A percentile compares a stretch with the other conserved stretches of the same genome.
phyloP scores from a whole-genome alignment of 2,888 invertebrate species.

The Pristionchus maxplancki region DNA sequence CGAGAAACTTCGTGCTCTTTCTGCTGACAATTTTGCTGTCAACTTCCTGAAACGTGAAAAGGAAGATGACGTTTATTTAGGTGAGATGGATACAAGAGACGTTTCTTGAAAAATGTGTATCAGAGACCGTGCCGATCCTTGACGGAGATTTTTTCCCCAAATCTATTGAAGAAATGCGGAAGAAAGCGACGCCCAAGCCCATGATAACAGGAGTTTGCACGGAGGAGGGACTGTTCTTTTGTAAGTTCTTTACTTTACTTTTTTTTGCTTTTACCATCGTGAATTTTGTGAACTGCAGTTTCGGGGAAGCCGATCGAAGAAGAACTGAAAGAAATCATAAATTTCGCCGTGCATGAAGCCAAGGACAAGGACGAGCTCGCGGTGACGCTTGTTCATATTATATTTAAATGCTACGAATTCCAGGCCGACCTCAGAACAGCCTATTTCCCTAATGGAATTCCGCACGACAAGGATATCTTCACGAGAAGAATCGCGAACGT shows the following conservation, averaged over 20 bases:
- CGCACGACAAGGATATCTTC: constrained; percentile 58
- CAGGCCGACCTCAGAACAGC: no score
- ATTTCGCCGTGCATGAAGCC: neutral
- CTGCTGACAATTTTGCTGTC: neutral
- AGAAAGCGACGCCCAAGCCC: constrained; percentile 8
- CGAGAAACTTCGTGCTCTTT: neutral
- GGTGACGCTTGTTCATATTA: neutral
- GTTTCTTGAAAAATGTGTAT: no score
- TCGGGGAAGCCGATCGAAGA: no score
- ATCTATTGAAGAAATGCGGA: neutral
- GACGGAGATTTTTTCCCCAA: constrained; percentile 33
- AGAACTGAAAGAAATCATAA: no score
- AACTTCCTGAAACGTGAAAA: neutral
- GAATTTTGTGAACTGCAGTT: neutral
- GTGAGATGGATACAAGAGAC: no score
- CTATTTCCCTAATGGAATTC: neutral
- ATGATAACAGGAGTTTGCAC: constrained; percentile 35
- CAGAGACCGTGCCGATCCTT: neutral
- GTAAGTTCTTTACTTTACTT: constrained; percentile 58
- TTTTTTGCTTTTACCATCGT: no score
- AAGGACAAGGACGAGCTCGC: neutral
- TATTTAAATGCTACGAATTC: neutral
- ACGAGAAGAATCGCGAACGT: constrained; percentile 47
- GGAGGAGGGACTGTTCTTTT: neutral
- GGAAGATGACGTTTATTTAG: constrained; percentile 21